These are phyloP conservation scores for Trileptium ribeirensis DNA, from an alignment of 2,888 invertebrate species.

Conservation along the genomic window DNA sequence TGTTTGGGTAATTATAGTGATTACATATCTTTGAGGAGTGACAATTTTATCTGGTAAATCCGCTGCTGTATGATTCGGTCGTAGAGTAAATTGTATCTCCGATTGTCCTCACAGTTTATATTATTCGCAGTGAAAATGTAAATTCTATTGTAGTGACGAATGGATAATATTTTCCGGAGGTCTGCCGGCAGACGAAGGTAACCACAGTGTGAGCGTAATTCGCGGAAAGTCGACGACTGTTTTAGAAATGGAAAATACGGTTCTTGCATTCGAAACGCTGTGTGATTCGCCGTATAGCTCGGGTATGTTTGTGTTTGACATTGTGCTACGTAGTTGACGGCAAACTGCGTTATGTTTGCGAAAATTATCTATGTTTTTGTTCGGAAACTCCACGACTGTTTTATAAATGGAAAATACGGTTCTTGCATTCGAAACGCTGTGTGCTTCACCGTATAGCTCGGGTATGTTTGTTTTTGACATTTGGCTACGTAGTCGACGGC, in stretches of 20 bases:
- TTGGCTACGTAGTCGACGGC: no score
- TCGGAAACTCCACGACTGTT: conserved; percentile 58
- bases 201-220: conserved; percentile 50
- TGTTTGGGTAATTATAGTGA: no score
- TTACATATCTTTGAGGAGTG: no score
- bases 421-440: conserved; percentile 88
- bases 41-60: no score
- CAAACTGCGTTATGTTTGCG: no score
- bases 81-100: no score
- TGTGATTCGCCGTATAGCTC: conserved; percentile 80
- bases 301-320: conserved; percentile 19
- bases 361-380: no score
- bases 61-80: no score
- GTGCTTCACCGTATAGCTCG: conserved; percentile 76
- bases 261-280: conserved; percentile 89
- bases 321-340: no score
- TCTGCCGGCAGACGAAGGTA: conserved; percentile 48
- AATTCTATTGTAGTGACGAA: conserved; percentile 17
- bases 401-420: conserved; percentile 98
- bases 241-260: conserved; percentile 96
- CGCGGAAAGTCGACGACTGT: conserved; percentile 57
- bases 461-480: conserved; percentile 20
- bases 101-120: no score
- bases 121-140: no score
- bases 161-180: conserved; percentile 32